A percentile compares a stretch with the other conserved stretches of the same genome.
Conservation (phyloP, 2,797 vertebrate species). For the Apogon talboti region DNA sequence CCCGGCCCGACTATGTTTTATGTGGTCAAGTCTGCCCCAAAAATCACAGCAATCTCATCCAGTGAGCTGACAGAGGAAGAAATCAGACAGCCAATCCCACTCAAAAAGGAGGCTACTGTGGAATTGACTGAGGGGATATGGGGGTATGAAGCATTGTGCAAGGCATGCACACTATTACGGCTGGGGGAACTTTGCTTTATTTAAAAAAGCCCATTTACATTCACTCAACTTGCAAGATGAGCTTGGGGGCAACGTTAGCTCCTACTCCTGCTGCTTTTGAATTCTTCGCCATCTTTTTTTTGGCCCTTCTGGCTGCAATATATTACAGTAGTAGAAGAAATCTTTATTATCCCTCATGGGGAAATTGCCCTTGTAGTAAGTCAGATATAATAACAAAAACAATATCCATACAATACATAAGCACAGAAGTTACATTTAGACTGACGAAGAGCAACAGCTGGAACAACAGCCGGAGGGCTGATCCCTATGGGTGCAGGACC, state of each 20-base stretch:
- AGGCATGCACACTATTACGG: slow-evolving; percentile 52
- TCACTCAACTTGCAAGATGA: slow-evolving; percentile 57
- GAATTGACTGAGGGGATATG: slow-evolving; percentile 61
- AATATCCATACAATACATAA: slow-evolving; percentile 53
- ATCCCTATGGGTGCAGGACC: slow-evolving; percentile 30
- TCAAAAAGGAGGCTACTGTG: slow-evolving; percentile 58
- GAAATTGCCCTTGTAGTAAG: slow-evolving; percentile 64
- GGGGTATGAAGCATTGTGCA: slow-evolving; percentile 50
- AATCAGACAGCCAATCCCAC: slow-evolving; percentile 61
- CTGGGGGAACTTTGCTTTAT: slow-evolving; percentile 60
- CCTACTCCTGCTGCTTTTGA: slow-evolving; percentile 62
- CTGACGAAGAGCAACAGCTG: slow-evolving; percentile 67
- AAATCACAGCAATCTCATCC: slow-evolving; percentile 71
- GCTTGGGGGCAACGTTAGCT: slow-evolving; percentile 62
- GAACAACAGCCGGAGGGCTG: slow-evolving; percentile 58
- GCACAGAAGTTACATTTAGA: slow-evolving; percentile 30
- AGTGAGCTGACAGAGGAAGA: slow-evolving; percentile 55
- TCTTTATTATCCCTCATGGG: slow-evolving; percentile 72
- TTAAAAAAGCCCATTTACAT: slow-evolving; percentile 69
- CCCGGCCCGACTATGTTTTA: slow-evolving; percentile 68
- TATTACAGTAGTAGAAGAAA: slow-evolving; percentile 62
- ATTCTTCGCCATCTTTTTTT: slow-evolving; percentile 61
- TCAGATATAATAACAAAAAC: slow-evolving; percentile 66
- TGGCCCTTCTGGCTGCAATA: slow-evolving; percentile 65
- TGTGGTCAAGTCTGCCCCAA: slow-evolving; percentile 70